Conservation (phyloP, 1,140 invertebrate genomes). For the Euura saliciscinereae region DNA sequence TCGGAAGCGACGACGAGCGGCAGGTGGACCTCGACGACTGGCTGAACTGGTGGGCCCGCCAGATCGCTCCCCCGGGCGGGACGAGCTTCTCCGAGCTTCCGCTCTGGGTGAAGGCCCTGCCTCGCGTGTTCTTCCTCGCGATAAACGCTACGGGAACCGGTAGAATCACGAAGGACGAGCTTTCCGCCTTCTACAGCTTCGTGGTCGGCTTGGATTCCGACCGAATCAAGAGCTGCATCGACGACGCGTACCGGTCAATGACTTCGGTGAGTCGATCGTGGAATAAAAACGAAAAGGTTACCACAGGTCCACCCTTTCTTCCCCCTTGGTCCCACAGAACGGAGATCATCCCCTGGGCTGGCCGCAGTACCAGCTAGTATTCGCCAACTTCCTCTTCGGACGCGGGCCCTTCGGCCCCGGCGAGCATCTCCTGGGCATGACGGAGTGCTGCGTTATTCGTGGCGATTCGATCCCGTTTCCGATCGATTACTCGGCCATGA, state of each 20-base stretch:
- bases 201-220: slow-evolving; percentile 67
- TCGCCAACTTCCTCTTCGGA: slow-evolving; percentile 74
- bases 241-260: slow-evolving; percentile 70
- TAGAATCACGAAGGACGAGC: slow-evolving; percentile 67
- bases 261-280: slow-evolving; percentile 67
- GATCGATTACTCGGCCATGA: slow-evolving; percentile 76
- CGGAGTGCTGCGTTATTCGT: slow-evolving; percentile 31
- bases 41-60: slow-evolving; percentile 69
- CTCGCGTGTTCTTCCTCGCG: slow-evolving; percentile 73
- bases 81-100: slow-evolving; percentile 67
- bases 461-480: slow-evolving; percentile 62
- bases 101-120: slow-evolving; percentile 73
- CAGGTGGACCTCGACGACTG: slow-evolving; percentile 60
- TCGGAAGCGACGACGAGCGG: neutral
- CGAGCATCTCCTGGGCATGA: slow-evolving; percentile 69
- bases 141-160: slow-evolving; percentile 69
- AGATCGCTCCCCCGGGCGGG: slow-evolving; percentile 57
- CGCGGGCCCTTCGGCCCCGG: slow-evolving; percentile 75
- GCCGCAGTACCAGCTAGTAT: slow-evolving; percentile 69
- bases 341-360: slow-evolving; percentile 69
- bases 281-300: neutral
- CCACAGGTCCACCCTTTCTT: neutral
- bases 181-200: slow-evolving; percentile 71
- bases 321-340: slow-evolving; percentile 61
- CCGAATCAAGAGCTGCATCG: slow-evolving; percentile 68